Base-by-base conservation (phyloP, 2,888 invertebrate species). In the Parasteatoda lunata region DNA sequence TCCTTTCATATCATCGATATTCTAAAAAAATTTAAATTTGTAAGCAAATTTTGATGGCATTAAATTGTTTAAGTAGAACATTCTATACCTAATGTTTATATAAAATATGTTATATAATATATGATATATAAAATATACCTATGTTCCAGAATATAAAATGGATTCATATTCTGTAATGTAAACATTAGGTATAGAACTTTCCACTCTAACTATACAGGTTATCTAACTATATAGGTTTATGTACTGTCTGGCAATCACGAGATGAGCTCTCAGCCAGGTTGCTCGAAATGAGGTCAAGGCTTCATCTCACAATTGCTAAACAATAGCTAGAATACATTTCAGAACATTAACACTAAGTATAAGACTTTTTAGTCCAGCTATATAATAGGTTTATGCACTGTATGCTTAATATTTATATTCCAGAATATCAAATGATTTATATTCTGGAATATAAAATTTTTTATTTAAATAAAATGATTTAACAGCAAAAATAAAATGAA, bases 1-100 rank as follows among this genome's bases (percentile, higher is more conserved):
- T 49, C 76, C 80, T 65, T 77, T 86, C 13, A 70, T 30, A 66
- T 81, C 85, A 15, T 80, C 86, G 3, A 73, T n/a, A 77, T 77
- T 86, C 86, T 86, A 69, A 11, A 80, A 69, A 72, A 13, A 78
- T 4, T 59, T 15, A 48, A 30, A 47, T n/a, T 8, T 48, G 2
- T 48, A n/a, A n/a, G 15, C 1, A 66, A 66, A 66, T 15, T 66
- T n/a, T n/a, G 7, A 59, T 11, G 1, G n/a, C 15, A n/a, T 64
- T 64, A 13, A 64, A 5, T 64, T 4, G 13, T 64, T 64, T 64
- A 4, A 64, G 15, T 6, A 4, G 15, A 64, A 64, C 6, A 5
- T 64, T 5, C 15, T 5, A 64, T 4, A 15, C 15, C 13, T 64
- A n/a, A 13, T 64, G 13, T 64, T n/a, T 64, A 4, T 64, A 13